Percentiles rank a stretch among this genome's conserved stretches.
Conservation (phyloP, 2,113 vertebrate genomes). For the Tragelaphus buxtoni region DNA sequence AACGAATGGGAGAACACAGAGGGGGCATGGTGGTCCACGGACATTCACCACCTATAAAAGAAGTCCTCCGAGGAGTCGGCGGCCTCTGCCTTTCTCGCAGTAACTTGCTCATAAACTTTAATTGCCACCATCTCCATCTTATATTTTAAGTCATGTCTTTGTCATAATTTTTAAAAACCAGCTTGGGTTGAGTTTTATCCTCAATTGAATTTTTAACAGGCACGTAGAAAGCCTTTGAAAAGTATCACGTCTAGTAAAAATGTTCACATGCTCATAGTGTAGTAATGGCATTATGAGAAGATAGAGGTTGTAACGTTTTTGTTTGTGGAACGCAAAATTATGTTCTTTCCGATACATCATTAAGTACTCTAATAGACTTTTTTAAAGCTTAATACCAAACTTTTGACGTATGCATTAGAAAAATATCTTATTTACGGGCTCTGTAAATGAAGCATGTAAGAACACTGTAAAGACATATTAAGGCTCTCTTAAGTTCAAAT, state of each 20-base stretch:
- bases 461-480: not conserved
- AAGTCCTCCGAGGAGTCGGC: not conserved
- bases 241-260: constrained; percentile 16
- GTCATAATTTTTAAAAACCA: not conserved
- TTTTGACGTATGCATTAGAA: not conserved
- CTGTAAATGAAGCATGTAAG: not conserved
- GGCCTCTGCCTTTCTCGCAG: not conserved
- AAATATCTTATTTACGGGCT: not conserved
- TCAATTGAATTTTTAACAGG: not conserved
- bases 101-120: not conserved
- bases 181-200: not conserved
- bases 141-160: not conserved
- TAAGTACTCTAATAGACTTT: constrained; percentile 37
- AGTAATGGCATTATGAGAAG: not conserved
- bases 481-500: not conserved
- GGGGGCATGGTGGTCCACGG: not conserved
- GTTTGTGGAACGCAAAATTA: constrained; percentile 52
- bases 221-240: not conserved
- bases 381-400: not conserved
- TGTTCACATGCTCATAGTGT: not conserved
- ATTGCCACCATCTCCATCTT: not conserved
- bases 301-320: not conserved
- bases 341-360: constrained; percentile 35
- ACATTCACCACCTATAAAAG: not conserved
- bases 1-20: not conserved